Conservation (phyloP, 2,888 invertebrate species). For the Agonum fuliginosum region DNA sequence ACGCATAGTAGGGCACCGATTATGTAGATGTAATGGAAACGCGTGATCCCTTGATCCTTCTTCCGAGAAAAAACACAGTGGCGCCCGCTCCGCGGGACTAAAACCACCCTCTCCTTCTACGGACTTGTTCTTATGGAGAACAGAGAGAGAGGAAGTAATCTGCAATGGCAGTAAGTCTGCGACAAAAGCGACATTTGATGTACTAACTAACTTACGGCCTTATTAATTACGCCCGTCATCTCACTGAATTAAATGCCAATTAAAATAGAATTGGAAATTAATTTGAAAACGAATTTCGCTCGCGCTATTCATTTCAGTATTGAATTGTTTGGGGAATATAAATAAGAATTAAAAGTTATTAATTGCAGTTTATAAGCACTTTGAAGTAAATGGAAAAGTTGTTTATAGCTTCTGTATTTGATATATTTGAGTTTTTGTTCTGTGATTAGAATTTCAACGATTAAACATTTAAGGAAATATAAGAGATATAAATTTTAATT, state of each 20-base stretch:
- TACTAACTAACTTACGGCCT: constrained; percentile 52
- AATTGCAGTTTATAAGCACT: constrained; percentile 17
- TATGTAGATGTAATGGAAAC: constrained; percentile 47
- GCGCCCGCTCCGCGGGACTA: neutral
- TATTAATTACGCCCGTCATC: constrained; percentile 54
- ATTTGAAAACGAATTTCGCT: constrained; percentile 37
- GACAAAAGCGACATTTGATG: constrained; percentile 59
- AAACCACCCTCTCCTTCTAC: neutral
- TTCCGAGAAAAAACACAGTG: constrained; percentile 31
- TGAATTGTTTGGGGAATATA: constrained; percentile 33
- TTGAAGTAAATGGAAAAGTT: constrained; percentile 23
- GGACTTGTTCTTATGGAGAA: neutral
- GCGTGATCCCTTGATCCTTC: constrained; percentile 46
- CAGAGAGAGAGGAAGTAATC: constrained; percentile 1
- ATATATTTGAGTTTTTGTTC: constrained; percentile 33
- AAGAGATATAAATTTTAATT: constrained; percentile 51
- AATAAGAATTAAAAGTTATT: constrained; percentile 45
- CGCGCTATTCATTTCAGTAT: constrained; percentile 1
- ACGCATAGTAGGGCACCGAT: constrained; percentile 31
- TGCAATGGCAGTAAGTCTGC: constrained; percentile 3
- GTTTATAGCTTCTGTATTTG: constrained; percentile 1
- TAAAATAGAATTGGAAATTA: constrained; percentile 54
- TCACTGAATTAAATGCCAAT: constrained; percentile 56
- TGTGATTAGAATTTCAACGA: constrained; percentile 22
- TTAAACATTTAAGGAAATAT: constrained; percentile 48